Evolutionary conservation across 2,113 vertebrate genomes (phyloP), one percentile per base, ranked within the genome.

Genomic region (Varanus salvator): DNA sequence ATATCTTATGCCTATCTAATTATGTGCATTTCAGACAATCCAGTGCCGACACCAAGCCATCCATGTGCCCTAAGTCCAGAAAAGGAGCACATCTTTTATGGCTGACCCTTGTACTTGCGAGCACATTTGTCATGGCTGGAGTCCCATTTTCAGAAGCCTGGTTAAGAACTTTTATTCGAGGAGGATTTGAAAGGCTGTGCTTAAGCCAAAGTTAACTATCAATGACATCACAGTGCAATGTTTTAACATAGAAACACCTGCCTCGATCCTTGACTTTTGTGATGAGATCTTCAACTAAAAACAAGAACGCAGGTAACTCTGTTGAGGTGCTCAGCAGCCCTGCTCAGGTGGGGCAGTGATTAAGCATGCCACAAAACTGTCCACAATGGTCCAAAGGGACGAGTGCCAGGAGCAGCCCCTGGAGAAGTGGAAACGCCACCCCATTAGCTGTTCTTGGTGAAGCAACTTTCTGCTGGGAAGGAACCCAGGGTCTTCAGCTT

Each of bases 321-420:
- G 1, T 3, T 31, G 38, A 68, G 34, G 64, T 3, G 6, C 69
- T 31, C 9, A 50, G 82, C 12, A 29, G 50, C 50, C 64, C 25
- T 44, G 38, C 38, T 27, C 64, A 44, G 19, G 29, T 0, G 0
- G 38, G 0, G 19, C 52, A 0, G 0, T 2, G 48, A 60, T 27
- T 4, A 69, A 44, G 1, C 8, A 19, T 31, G 60, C 88, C 71
- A 29, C 12, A 3, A 1, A 2, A 1, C 17, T 2, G 1, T 23
- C 27, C 74, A 68, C 48, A 9, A 7, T 29, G 25, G 4, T 9
- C 1, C 15, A 31, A 87, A 52, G 34, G 11, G 84, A 76, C 80
- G 72, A 12, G 60, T 0, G 12, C 29, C 29, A 25, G 15, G 48
- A 60, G 23, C 6, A 7, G 90, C 1, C 0, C 0, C 8, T 0